Percentiles rank a stretch among this genome's conserved stretches.
These are phyloP conservation scores for Gymnocheta viridis DNA, from an alignment of 2,888 invertebrate genomes.

Conservation along the genomic window DNA sequence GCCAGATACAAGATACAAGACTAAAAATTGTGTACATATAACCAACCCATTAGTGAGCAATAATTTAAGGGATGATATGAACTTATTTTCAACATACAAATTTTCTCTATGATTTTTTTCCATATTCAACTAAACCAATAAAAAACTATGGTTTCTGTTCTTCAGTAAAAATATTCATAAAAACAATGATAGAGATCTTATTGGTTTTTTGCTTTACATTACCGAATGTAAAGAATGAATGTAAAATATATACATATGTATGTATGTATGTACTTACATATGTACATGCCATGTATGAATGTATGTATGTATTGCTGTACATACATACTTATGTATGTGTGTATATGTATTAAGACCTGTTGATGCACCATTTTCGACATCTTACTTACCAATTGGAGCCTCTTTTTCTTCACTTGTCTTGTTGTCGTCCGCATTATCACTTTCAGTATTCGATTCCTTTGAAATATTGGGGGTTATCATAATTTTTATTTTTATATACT, in stretches of 20 bases:
- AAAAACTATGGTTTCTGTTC: constrained; percentile 37
- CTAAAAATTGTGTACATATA: background rate
- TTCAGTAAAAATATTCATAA: constrained; percentile 12
- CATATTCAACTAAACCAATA: constrained; percentile 25
- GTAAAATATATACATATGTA: background rate
- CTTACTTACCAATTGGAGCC: constrained; percentile 51
- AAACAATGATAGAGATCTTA: constrained; percentile 19
- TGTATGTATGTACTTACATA: background rate
- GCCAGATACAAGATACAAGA: background rate
- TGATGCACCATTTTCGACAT: constrained; percentile 9
- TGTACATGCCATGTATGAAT: too few species aligned
- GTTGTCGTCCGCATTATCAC: constrained; percentile 11
- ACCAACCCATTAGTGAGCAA: constrained; percentile 14
- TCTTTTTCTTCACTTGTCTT: background rate
- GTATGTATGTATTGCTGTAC: background rate
- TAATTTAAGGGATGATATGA: constrained; percentile 53
- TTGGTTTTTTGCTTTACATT: constrained; percentile 37
- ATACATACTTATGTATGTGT: too few species aligned
- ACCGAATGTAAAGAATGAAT: background rate
- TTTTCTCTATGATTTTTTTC: background rate
- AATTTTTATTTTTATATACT: background rate
- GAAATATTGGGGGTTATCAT: constrained; percentile 32
- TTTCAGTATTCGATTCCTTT: constrained; percentile 24
- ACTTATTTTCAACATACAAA: background rate
- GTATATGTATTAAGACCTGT: constrained; percentile 34